Base-by-base conservation (phyloP, 2,888 invertebrate species). In the Trichopria drosophilae region DNA sequence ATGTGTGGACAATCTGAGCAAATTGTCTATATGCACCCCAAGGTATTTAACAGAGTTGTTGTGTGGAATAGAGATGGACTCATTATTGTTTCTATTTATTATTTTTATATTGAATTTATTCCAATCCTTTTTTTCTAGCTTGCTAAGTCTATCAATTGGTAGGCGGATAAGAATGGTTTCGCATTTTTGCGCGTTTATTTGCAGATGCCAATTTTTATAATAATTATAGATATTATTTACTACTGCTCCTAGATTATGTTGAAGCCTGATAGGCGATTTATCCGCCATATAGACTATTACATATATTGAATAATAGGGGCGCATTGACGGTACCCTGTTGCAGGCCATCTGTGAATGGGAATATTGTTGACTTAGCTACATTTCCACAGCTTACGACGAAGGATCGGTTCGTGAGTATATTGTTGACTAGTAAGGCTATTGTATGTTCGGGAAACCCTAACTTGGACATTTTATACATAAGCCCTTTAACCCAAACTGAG, bases 231-330 rank as follows among this genome's bases (percentile, higher is more conserved):
- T 46, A 28, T 46, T 49, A 1, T 43, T 10, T 10, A 37, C 44
- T 1, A 31, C 6, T 6, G 34, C 13, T 34, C 51, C 42, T 7
- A 54, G 22, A 1, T 31, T 6, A 2, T 15, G 15, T 31, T 51
- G 20, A 1, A 47, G 24, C 3, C 13, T 18, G 4, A 5, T 6
- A 3, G 34, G n/a, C 10, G 18, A 20, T 19, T 37, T 23, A 7
- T 26, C 29, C 3, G 26, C n/a, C 1, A 15, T n/a, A 10, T 51
- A 55, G 4, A 52, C 4, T 1, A 1, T 41, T 55, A 29, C 13
- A 55, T 6, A 59, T 60, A 16, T 51, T 57, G 15, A 60, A 62
- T 2, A 61, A 28, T 2, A 42, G 26, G 0, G 57, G 51, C 0
- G 55, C 35, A 9, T 55, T 51, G 1, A 49, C 49, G 2, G 45